Evolutionary conservation across 92 coral and sea anemone species (phyloP).

Genomic region (Epizoanthus stellaris): DNA sequence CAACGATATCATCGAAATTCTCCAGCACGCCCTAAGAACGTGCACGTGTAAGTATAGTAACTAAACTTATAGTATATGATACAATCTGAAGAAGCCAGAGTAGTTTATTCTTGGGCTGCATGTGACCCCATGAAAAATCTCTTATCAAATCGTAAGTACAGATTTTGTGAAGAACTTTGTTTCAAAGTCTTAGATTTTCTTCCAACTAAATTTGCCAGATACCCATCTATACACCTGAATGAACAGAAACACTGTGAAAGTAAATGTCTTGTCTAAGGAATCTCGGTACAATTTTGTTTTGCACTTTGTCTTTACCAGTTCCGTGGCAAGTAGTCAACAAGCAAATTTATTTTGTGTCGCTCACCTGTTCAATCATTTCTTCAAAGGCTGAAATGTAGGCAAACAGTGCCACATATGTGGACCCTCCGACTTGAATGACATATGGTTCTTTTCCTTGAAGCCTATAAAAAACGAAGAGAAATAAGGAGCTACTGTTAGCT

Average conservation of each 20-base stretch:
- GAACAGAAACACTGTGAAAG: too few species aligned
- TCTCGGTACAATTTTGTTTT: not conserved
- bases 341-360: not conserved
- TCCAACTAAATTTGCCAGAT: too few species aligned
- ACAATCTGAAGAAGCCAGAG: too few species aligned
- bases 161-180: too few species aligned
- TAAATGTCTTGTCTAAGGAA: too few species aligned
- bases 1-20: slow-evolving; percentile 49
- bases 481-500: too few species aligned
- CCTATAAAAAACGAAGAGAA: not conserved
- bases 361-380: slow-evolving; percentile 53
- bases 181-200: too few species aligned
- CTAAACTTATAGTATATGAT: too few species aligned
- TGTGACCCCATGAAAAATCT: too few species aligned
- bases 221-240: too few species aligned
- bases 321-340: not conserved
- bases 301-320: not conserved
- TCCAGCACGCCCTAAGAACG: slow-evolving; percentile 31
- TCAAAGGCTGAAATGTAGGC: slow-evolving; percentile 49
- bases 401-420: slow-evolving; percentile 37
- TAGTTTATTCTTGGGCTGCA: too few species aligned
- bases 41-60: not conserved
- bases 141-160: too few species aligned
- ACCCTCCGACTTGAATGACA: slow-evolving; percentile 49
- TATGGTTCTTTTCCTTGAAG: slow-evolving; percentile 29